Conservation (phyloP, 2,113 vertebrate species). For the Forbesichthys papilliferus region DNA sequence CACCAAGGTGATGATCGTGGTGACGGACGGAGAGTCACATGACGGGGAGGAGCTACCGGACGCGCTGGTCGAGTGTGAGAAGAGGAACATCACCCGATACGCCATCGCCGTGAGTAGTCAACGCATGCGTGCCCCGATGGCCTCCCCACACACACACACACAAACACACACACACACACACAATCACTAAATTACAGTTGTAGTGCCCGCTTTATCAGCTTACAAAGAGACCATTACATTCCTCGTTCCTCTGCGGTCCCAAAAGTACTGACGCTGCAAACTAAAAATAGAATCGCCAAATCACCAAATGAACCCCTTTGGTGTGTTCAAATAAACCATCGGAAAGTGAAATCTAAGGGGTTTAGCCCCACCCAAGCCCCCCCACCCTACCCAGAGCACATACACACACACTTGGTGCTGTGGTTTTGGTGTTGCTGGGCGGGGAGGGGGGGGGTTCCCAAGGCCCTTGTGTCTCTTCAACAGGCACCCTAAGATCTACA, state of each 20-base stretch:
- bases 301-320: conserved; percentile 50
- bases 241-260: conserved; percentile 29
- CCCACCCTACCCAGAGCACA: conserved; percentile 21
- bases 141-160: background rate
- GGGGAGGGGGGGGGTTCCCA: conserved; percentile 30
- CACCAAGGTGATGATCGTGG: conserved; percentile 89
- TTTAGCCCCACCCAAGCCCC: conserved; percentile 40
- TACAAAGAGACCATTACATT: conserved; percentile 31
- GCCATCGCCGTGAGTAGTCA: conserved; percentile 86
- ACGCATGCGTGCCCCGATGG: background rate
- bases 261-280: conserved; percentile 28
- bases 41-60: conserved; percentile 88
- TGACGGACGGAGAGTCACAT: conserved; percentile 95
- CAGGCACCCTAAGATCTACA: conserved; percentile 15
- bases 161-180: background rate
- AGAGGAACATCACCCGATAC: conserved; percentile 86
- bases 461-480: conserved; percentile 55
- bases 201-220: conserved; percentile 1
- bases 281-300: conserved; percentile 53
- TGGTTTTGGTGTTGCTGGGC: conserved; percentile 22
- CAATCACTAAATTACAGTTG: background rate
- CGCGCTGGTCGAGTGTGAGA: conserved; percentile 83
- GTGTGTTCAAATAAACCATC: conserved; percentile 48
- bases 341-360: conserved; percentile 34
- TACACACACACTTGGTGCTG: conserved; percentile 13